Evolutionary conservation across 2,113 vertebrate genomes (phyloP), one percentile per base, ranked within the genome.

Genomic region (Equus quagga): DNA sequence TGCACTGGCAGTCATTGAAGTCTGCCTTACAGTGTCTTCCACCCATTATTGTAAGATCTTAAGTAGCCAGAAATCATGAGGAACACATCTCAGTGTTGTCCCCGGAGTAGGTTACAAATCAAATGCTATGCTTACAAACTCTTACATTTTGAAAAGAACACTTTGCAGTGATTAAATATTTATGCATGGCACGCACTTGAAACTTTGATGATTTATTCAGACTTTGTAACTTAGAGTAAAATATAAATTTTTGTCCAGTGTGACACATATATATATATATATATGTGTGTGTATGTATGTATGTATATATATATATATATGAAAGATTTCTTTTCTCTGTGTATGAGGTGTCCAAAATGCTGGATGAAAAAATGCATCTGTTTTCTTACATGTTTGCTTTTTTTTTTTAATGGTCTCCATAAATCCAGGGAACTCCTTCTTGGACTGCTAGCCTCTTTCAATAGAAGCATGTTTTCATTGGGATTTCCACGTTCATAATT

Each of bases 401-500:
- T 98, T 98, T 98, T 96, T 97, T 73, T 95, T 97, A 98, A 98
- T 98, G 97, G 98, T 98, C 98, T 98, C 97, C 98, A 98, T 99
- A 99, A 99, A 98, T 99, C 98, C 98, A 98, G 97, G 97, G 97
- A 98, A 96, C 98, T 98, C 98, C 98, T 98, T 98, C 98, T 99
- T 99, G 98, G 98, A 98, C 98, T 97, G 97, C 98, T 98, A 98
- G 96, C 96, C 92, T 98, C 98, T 99, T 99, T 99, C 98, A 99
- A 99, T 98, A 98, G 98, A 98, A 99, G 94, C 96, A 96, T 99
- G 98, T 99, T 99, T 99, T 99, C 98, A 98, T 98, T 99, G 98
- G 98, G 99, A 99, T 99, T 99, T 99, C 99, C 99, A 99, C 98
- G 97, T 99, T 99, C 98, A 99, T 99, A 99, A 99, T 99, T 99